Conservation (phyloP, 2,113 vertebrate species). For the Cyphomyrus plagiostoma region DNA sequence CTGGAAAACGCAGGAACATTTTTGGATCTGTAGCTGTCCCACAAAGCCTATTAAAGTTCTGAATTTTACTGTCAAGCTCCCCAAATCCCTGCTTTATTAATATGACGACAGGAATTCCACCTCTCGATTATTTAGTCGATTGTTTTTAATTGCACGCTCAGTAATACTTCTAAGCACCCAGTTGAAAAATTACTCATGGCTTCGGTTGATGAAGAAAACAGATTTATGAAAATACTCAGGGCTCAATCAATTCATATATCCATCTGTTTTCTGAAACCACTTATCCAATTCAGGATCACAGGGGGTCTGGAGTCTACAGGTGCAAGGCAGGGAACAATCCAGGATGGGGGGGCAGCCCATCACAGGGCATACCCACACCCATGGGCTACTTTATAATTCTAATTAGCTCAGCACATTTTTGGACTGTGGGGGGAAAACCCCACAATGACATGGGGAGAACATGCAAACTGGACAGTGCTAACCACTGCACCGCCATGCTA, state of each 20-base stretch:
- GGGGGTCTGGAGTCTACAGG: too few species aligned
- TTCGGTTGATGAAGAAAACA: background rate
- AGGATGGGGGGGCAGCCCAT: too few species aligned
- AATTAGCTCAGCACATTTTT: too few species aligned
- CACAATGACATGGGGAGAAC: too few species aligned
- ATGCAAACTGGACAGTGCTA: too few species aligned
- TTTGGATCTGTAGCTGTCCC: background rate
- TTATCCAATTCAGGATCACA: too few species aligned
- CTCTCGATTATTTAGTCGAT: background rate
- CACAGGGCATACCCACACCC: too few species aligned
- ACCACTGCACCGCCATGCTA: too few species aligned
- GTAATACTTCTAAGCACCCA: background rate
- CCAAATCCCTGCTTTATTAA: slow-evolving; percentile 1
- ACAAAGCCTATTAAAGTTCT: background rate
- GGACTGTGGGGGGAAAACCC: too few species aligned
- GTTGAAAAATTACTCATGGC: background rate
- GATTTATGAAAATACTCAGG: background rate
- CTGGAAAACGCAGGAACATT: background rate
- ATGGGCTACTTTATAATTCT: too few species aligned
- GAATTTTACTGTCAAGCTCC: background rate
- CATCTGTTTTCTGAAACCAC: too few species aligned
- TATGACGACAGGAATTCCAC: background rate
- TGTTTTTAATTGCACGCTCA: background rate
- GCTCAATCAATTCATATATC: background rate
- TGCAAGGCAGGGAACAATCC: too few species aligned